Conservation (phyloP, 2,888 invertebrate genomes). For the Caenorhabditis japonica region DNA sequence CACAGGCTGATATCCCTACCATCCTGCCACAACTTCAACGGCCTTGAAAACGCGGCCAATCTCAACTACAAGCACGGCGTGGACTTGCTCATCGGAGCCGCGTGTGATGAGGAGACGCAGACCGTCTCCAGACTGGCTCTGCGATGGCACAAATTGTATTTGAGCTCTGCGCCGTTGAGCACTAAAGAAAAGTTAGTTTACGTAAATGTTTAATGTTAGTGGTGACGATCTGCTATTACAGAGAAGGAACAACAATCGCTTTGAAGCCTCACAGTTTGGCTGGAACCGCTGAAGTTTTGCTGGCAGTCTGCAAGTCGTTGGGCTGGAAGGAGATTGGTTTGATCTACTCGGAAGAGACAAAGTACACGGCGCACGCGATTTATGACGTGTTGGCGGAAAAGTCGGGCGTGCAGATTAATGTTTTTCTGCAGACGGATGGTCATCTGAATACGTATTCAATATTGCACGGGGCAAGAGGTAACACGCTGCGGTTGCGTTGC, state of each 20-base stretch:
- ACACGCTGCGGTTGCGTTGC: too few species aligned
- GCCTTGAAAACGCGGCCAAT: conserved; percentile 61
- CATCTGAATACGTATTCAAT: conserved; percentile 33
- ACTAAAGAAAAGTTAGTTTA: conserved; percentile 42
- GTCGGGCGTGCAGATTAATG: conserved; percentile 24
- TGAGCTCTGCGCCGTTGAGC: conserved; percentile 40
- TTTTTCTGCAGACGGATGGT: conserved; percentile 46
- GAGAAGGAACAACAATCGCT: conserved; percentile 51
- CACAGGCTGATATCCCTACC: conserved; percentile 58
- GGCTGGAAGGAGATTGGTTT: conserved; percentile 57
- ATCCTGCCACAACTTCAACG: conserved; percentile 62
- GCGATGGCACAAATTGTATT: conserved; percentile 57
- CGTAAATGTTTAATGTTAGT: neutral
- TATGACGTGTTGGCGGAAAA: conserved; percentile 27
- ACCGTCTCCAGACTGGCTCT: conserved; percentile 56
- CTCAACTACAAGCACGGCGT: conserved; percentile 55
- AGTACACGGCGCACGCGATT: conserved; percentile 47
- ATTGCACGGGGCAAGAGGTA: conserved; percentile 42
- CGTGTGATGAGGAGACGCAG: conserved; percentile 61
- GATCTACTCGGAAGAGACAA: conserved; percentile 49
- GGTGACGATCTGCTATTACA: neutral
- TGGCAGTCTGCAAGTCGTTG: conserved; percentile 32
- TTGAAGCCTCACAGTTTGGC: conserved; percentile 52
- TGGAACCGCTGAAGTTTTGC: conserved; percentile 43
- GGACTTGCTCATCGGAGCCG: conserved; percentile 58